Base-by-base conservation (phyloP, 2,888 invertebrate genomes). In the Cephus nigrinus region DNA sequence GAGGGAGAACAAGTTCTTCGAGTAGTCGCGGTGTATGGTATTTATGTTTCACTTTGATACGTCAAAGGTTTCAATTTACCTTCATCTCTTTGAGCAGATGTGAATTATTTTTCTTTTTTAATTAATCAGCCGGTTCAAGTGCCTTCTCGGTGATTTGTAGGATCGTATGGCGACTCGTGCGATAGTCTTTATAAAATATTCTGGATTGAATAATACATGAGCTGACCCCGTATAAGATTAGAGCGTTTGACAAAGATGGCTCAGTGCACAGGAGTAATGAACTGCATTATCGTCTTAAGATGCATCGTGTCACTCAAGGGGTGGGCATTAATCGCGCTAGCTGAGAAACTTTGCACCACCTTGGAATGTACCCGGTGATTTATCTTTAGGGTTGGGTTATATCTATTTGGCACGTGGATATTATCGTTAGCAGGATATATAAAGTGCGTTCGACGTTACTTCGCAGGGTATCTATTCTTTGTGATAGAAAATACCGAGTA, bases 231-330 rank as follows among this genome's bases (percentile, higher is more conserved):
- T 82, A 80, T 15, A 30, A 83, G 81, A 82, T 23, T 23, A 23
- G 23, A 55, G 55, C 23, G 9, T 55, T 55, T 55, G 55, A 15
- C 55, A 55, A 9, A 23, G 55, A 55, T 55, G 55, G 55, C 5
- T 55, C 74, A 74, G 68, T 73, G 75, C 78, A 33, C 73, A 33
- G 11, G 77, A 79, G 78, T 85, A 87, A 87, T 83, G 84, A 86
- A 86, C 81, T 84, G 78, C 81, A 82, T 87, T 84, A 84, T 77
- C 36, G 78, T 76, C 69, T 76, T 82, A 79, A 80, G 84, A 81
- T 76, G 80, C 80, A 81, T 80, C 84, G 79, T 78, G 82, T 79
- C 84, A 84, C 82, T 85, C 84, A 84, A 79, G 83, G 81, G 84
- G 80, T 23, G 23, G 9, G 1, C 1, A 55, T 9, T 55, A 23